Evolutionary conservation across 1,140 invertebrate genomes (phyloP).

Genomic region (Dinoponera quadriceps): DNA sequence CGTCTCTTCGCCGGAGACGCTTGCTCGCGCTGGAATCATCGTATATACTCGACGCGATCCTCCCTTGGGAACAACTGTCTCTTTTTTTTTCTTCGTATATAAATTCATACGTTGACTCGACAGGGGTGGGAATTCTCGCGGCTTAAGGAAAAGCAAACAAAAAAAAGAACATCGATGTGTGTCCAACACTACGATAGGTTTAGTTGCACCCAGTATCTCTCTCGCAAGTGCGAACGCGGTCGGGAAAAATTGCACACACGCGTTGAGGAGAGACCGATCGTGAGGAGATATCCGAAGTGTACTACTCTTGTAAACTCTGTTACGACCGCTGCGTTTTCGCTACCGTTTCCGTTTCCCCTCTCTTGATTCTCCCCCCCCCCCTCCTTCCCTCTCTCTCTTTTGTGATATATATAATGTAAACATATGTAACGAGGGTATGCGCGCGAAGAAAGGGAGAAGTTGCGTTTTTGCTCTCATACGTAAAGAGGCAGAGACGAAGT

Average conservation of each 20-base stretch:
- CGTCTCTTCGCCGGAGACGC: too few species aligned
- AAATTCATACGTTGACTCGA: slow-evolving; percentile 60
- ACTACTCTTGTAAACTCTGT: too few species aligned
- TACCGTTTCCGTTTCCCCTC: not conserved
- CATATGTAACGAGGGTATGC: slow-evolving; percentile 18
- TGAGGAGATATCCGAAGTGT: too few species aligned
- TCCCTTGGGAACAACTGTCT: slow-evolving; percentile 48
- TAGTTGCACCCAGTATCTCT: slow-evolving; percentile 49
- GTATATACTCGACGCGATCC: slow-evolving; percentile 63
- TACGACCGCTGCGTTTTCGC: not conserved
- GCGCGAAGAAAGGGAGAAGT: slow-evolving; percentile 34
- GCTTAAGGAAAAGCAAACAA: slow-evolving; percentile 37
- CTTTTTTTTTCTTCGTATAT: too few species aligned
- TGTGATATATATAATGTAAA: slow-evolving; percentile 59
- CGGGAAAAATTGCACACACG: too few species aligned
- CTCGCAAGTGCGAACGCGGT: not conserved
- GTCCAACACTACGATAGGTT: slow-evolving; percentile 21
- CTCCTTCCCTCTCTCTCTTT: slow-evolving; percentile 63
- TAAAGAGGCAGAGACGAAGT: slow-evolving; percentile 32
- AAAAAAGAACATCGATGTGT: slow-evolving; percentile 39
- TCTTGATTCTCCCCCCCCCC: slow-evolving; percentile 3
- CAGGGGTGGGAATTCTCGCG: slow-evolving; percentile 38
- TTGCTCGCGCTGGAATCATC: not conserved
- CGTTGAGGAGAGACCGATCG: too few species aligned
- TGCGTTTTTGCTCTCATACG: slow-evolving; percentile 58